phyloP scores from a whole-genome alignment of 2,113 vertebrate species.

The Galemys pyrenaicus region DNA sequence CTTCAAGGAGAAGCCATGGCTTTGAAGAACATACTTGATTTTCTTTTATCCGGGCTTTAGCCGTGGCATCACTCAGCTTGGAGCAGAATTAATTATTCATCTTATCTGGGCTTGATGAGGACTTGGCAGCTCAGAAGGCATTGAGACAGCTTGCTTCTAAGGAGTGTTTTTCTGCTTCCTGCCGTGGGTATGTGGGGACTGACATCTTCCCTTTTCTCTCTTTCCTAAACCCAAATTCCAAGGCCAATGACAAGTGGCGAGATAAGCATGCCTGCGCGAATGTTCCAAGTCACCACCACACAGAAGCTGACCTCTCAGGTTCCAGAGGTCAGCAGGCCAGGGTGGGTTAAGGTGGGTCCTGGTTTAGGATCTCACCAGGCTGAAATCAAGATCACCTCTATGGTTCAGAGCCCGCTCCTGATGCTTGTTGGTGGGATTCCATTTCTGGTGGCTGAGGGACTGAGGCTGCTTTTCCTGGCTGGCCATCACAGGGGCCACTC shows the following conservation, averaged over 20 bases:
- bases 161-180: conserved; percentile 11
- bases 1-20: conserved; percentile 39
- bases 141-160: background rate
- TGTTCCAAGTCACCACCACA: background rate
- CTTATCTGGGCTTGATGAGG: conserved; percentile 11
- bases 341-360: accelerated
- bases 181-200: background rate
- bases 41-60: background rate
- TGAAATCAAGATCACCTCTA: background rate
- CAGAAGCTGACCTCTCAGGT: background rate
- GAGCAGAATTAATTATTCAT: conserved; percentile 69
- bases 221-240: background rate
- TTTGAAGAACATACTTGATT: conserved; percentile 46
- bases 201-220: background rate
- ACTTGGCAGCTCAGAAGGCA: background rate
- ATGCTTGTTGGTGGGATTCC: background rate
- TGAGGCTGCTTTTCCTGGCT: background rate
- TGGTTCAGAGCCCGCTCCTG: background rate
- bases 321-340: accelerated
- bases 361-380: background rate
- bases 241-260: background rate
- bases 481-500: background rate
- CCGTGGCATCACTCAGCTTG: background rate
- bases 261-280: accelerated
- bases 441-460: background rate